Evolutionary conservation across 2,888 invertebrate species (phyloP), one percentile per base, ranked within the genome.

Genomic region (Rhopalosiphum nymphaeae): DNA sequence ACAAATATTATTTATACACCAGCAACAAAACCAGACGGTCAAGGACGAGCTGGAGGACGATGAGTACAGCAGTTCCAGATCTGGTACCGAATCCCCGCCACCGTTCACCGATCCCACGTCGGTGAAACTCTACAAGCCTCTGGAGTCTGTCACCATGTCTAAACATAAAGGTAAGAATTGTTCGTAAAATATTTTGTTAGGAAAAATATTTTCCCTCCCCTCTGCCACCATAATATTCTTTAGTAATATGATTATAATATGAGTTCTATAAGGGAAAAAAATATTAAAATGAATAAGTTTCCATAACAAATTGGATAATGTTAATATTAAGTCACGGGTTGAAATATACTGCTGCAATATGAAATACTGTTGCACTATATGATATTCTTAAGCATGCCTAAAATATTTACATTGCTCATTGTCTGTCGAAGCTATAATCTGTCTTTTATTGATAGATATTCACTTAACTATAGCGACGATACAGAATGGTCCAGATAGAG

Each of bases 21-120:
- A 44, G 9, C 92, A 93, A 93, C 88, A 88, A 11, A 53, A 88
- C 26, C 16, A 87, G 46, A 25, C 1, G 67, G 5, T 46, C 29
- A 13, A 49, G 29, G 46, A 61, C 11, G 61, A 85, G 21, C 36
- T 57, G 44, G 90, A 67, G n/a, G 92, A 93, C n/a, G 88, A 88
- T 21, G 92, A 92, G 21, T 92, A 67, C 29, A 42, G 91, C 42
- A 53, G 91, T 67, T 91, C 94, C 25, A 61, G 94, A 44, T 91
- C 94, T 13, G 91, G 90, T 25, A 91, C 91, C 7, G 94, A 94
- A 61, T 94, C 94, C 0, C 94, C 94, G 7, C 94, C 94, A 11
- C 94, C 94, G 29, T 94, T 95, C 67, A 94, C 94, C 36, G 94
- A 94, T 78, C 94, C 93, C 36, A 92, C 94, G n/a, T 94, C 95